phyloP scores from a whole-genome alignment of 2,888 invertebrate species.

The Drosophila limbata region DNA sequence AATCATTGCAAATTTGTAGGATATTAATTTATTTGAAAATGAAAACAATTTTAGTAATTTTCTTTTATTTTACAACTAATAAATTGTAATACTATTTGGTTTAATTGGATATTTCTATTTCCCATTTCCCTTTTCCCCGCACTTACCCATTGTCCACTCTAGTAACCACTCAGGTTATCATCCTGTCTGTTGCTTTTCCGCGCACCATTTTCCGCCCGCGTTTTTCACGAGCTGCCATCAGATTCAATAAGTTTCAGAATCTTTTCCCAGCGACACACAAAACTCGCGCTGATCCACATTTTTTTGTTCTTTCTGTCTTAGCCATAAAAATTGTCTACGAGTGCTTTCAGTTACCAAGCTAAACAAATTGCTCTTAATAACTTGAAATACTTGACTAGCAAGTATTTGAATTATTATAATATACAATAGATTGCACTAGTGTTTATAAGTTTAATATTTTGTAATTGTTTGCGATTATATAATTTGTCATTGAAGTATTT shows the following conservation, averaged over 20 bases:
- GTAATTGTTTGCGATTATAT: constrained; percentile 45
- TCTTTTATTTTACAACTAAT: neutral
- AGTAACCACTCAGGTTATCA: constrained; percentile 37
- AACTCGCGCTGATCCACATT: constrained; percentile 27
- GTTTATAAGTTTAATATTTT: constrained; percentile 34
- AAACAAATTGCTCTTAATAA: constrained; percentile 19
- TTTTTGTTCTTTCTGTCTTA: neutral
- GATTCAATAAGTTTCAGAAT: neutral
- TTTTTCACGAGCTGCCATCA: constrained; percentile 3
- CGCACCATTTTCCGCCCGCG: neutral
- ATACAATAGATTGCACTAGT: constrained; percentile 50
- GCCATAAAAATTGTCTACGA: constrained; percentile 47
- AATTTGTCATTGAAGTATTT: constrained; percentile 37
- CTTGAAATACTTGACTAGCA: constrained; percentile 7
- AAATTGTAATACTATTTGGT: neutral
- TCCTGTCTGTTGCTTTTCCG: constrained; percentile 23
- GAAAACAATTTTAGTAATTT: neutral
- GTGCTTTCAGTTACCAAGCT: constrained; percentile 51
- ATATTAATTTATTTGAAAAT: too few relatives aligned
- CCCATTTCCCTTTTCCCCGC: neutral
- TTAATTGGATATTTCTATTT: neutral
- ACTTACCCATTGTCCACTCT: constrained; percentile 38
- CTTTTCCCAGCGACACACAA: constrained; percentile 22
- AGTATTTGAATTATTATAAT: constrained; percentile 16
- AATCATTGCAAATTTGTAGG: too few relatives aligned